phyloP scores from a whole-genome alignment of 2,113 vertebrate genomes.

The Xyliphius kryptos region DNA sequence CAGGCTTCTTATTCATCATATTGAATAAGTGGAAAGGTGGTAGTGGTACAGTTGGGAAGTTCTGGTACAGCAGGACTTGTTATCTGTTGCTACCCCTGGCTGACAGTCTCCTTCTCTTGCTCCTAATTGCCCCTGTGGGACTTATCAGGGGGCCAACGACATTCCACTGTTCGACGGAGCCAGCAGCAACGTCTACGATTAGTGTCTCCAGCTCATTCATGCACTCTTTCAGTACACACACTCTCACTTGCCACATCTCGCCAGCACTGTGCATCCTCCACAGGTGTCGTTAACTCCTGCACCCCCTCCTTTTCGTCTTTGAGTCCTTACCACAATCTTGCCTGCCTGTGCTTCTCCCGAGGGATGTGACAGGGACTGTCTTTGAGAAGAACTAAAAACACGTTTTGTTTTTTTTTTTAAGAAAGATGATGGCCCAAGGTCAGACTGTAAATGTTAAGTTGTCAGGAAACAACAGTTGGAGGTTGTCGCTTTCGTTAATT shows the following conservation, averaged over 20 bases:
- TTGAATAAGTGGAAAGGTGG: constrained; percentile 26
- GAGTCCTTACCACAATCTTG: constrained; percentile 17
- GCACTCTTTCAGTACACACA: constrained; percentile 7
- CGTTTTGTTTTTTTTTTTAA: too few relatives aligned
- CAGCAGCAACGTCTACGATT: constrained; percentile 30
- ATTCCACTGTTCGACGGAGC: constrained; percentile 54
- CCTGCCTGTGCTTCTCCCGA: constrained; percentile 13
- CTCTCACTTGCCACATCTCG: not conserved
- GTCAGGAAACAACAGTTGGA: constrained; percentile 31
- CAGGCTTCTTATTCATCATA: constrained; percentile 40
- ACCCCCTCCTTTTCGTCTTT: constrained; percentile 17
- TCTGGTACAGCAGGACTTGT: constrained; percentile 38
- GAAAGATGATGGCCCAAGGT: constrained; percentile 40
- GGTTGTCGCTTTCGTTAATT: constrained; percentile 28
- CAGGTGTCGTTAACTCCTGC: constrained; percentile 36
- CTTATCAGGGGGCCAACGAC: constrained; percentile 53
- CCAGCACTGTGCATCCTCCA: constrained; percentile 29
- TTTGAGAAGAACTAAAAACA: constrained; percentile 32
- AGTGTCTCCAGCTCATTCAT: constrained; percentile 12
- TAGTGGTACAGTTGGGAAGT: constrained; percentile 16
- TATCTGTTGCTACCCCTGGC: constrained; percentile 50
- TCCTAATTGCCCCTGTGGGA: constrained; percentile 69
- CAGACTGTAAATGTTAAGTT: constrained; percentile 34
- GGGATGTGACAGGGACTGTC: constrained; percentile 32
- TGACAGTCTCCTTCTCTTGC: constrained; percentile 64